Percentiles rank a stretch among this genome's conserved stretches.
Conservation (phyloP, 2,113 vertebrate genomes). For the Lynx canadensis region DNA sequence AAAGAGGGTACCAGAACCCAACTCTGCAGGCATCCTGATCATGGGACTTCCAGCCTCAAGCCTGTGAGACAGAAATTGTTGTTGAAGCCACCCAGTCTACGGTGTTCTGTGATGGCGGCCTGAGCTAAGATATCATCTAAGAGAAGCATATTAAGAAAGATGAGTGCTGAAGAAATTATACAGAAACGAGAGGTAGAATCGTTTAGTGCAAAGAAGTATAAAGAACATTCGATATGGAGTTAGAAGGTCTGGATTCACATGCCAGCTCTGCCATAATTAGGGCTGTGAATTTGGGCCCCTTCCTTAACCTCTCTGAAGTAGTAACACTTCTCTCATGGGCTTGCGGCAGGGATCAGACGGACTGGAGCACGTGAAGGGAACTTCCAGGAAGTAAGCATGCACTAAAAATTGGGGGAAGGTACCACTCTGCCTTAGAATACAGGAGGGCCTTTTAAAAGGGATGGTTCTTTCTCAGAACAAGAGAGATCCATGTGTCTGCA, state of each 20-base stretch:
- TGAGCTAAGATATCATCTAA: neutral
- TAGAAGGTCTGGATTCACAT: neutral
- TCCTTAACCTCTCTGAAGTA: neutral
- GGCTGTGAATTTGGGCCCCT: neutral
- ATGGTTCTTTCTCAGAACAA: neutral
- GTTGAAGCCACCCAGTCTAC: neutral
- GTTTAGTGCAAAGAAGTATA: neutral
- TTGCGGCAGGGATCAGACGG: neutral
- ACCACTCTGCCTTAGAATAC: neutral
- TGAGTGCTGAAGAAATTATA: neutral
- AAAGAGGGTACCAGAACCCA: neutral
- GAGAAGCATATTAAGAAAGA: neutral
- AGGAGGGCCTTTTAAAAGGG: neutral
- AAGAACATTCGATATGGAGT: neutral
- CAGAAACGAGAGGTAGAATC: neutral
- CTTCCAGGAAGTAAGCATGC: neutral
- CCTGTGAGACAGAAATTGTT: neutral
- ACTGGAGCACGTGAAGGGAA: accelerated
- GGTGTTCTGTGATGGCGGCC: neutral
- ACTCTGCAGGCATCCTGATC: neutral
- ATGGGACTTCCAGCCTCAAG: neutral
- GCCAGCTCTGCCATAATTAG: neutral
- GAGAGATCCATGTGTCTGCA: neutral
- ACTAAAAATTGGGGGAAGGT: too few species aligned
- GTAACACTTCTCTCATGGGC: neutral